Evolutionary conservation across 2,888 invertebrate genomes (phyloP), one percentile per base, ranked within the genome.

Genomic region (Chrysina gloriosa): DNA sequence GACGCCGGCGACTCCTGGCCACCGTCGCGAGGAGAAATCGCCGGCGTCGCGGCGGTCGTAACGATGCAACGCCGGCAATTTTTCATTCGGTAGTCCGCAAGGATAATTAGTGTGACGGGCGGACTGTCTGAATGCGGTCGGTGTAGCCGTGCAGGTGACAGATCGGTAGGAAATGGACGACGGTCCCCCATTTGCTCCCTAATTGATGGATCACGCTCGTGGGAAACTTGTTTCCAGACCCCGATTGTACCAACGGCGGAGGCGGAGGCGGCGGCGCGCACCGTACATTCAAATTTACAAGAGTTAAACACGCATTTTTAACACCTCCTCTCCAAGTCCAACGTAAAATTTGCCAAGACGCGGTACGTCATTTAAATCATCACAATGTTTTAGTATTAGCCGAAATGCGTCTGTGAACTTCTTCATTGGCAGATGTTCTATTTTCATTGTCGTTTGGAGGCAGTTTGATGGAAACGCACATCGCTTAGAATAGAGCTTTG

Each of bases 131-230:
- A 77, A 71, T 76, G 77, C 76, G 78, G 78, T 77, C 71, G 74
- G 70, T 73, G 74, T 70, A 75, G 73, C 74, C 77, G 76, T 80
- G 78, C 74, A 77, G 77, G 79, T 80, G 80, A 80, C 80, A 80
- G 80, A 80, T 80, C 76, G 78, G 73, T 75, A 75, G 77, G 76
- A 70, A 77, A 74, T 74, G 75, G 75, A 71, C 72, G 73, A 72
- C 74, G 72, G 75, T 73, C 75, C 70, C 74, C 67, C 61, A 50
- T 64, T 63, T 50, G 34, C 64, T 47, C 74, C n/a, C 76, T 81
- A 81, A 81, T 80, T 81, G 81, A 81, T 80, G 79, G 77, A 81
- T 80, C 69, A 74, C 72, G 73, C 80, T 73, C 79, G 29, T 67
- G 75, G 77, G 79, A 72, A 56, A 69, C 68, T 67, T 61, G 65